Evolutionary conservation across 1,140 invertebrate species (phyloP).

Genomic region (Caenorhabditis tropicalis): DNA sequence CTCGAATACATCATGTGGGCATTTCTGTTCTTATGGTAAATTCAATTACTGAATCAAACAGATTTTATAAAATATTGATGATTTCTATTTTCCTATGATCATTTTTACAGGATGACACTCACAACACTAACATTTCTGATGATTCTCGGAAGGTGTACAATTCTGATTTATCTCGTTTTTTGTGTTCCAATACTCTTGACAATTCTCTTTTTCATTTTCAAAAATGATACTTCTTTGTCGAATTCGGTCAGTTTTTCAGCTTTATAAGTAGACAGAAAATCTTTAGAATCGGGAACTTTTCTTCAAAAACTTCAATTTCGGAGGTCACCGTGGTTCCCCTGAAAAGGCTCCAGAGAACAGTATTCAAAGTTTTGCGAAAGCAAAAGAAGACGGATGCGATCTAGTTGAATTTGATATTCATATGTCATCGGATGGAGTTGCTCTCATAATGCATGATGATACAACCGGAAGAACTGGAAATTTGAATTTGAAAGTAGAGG

Average conservation of each 20-base stretch:
- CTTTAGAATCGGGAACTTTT: constrained; percentile 19
- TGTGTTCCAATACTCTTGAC: neutral
- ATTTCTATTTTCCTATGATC: neutral
- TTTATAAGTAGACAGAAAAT: too few species aligned
- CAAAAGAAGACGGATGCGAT: constrained; percentile 37
- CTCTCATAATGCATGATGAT: constrained; percentile 50
- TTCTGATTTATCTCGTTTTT: constrained; percentile 23
- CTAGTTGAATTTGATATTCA: constrained; percentile 51
- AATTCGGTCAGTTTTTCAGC: neutral
- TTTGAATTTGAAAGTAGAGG: constrained; percentile 3
- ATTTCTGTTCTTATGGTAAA: constrained; percentile 8
- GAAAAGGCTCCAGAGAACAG: constrained; percentile 46
- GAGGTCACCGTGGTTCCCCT: constrained; percentile 49
- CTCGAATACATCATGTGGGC: neutral
- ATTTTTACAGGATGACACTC: constrained; percentile 6
- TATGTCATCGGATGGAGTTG: constrained; percentile 45
- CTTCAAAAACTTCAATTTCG: constrained; percentile 41
- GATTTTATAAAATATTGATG: neutral
- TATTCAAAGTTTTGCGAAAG: constrained; percentile 8
- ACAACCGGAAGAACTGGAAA: constrained; percentile 31
- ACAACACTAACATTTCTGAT: neutral
- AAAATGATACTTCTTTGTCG: neutral
- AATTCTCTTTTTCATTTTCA: constrained; percentile 25
- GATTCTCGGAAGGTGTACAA: constrained; percentile 29
- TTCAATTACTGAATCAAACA: neutral